phyloP scores from a whole-genome alignment of 2,888 invertebrate species.

The Orthonychiurus folsomi region DNA sequence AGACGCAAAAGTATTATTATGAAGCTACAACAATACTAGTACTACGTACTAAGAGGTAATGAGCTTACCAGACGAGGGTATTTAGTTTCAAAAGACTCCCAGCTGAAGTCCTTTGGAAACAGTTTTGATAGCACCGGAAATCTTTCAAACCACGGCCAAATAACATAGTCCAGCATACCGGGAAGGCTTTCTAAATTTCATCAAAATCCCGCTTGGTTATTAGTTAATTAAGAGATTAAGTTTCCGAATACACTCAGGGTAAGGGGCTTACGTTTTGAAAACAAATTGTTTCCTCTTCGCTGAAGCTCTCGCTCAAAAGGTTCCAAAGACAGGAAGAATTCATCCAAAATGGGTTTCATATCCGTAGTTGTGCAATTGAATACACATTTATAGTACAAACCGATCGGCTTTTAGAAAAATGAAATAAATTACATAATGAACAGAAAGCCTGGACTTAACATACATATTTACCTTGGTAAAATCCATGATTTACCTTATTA shows the following conservation, averaged over 20 bases:
- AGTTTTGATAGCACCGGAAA: constrained; percentile 53
- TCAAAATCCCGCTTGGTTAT: too few relatives aligned
- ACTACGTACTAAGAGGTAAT: neutral
- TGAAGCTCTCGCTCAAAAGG: constrained; percentile 45
- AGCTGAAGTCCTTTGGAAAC: constrained; percentile 17
- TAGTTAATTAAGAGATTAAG: too few relatives aligned
- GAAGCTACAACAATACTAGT: neutral
- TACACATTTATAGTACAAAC: neutral
- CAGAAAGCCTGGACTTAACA: neutral
- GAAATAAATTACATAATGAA: neutral
- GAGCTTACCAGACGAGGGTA: neutral
- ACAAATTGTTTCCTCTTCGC: constrained; percentile 44
- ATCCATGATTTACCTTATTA: constrained; percentile 42
- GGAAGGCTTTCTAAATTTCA: constrained; percentile 55
- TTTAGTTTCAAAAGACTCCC: constrained; percentile 3
- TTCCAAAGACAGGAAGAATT: constrained; percentile 38
- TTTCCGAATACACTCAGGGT: too few relatives aligned
- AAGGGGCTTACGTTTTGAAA: too few relatives aligned
- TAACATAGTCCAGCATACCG: constrained; percentile 70
- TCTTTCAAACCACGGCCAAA: constrained; percentile 78
- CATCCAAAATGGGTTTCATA: neutral
- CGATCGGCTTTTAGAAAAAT: neutral
- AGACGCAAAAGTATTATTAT: neutral
- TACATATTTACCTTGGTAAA: neutral
- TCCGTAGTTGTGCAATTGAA: neutral